Evolutionary conservation across 2,797 vertebrate species (phyloP).

Genomic region (Oceanodroma leucorhoa): DNA sequence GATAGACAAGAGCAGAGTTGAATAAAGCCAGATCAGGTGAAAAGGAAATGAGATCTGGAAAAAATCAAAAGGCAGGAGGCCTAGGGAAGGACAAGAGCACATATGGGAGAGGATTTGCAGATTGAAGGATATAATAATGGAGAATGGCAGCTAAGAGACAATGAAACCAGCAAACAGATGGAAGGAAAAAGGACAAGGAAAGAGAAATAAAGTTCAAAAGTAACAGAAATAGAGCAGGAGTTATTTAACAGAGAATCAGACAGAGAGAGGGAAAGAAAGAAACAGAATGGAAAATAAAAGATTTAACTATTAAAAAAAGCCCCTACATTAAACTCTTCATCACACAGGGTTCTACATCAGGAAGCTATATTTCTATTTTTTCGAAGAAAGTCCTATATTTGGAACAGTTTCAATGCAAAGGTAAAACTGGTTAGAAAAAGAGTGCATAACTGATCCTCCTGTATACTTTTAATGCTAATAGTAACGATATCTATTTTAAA

Average conservation of each 20-base stretch:
- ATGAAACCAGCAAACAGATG: slow-evolving; percentile 42
- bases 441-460: background rate
- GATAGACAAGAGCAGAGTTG: slow-evolving; percentile 39
- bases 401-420: background rate
- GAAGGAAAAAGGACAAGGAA: slow-evolving; percentile 14
- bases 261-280: background rate
- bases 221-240: slow-evolving; percentile 23
- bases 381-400: background rate
- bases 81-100: slow-evolving; percentile 25
- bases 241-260: background rate
- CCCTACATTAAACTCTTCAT: background rate
- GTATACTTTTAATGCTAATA: background rate
- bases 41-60: slow-evolving; percentile 44
- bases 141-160: slow-evolving; percentile 39
- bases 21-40: slow-evolving; percentile 47
- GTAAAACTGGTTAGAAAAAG: background rate
- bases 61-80: slow-evolving; percentile 21
- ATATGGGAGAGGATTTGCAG: slow-evolving; percentile 34
- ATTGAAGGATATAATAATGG: slow-evolving; percentile 43
- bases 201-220: slow-evolving; percentile 41
- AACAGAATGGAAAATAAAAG: background rate
- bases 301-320: background rate
- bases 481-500: background rate
- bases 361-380: background rate
- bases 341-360: background rate